These are phyloP conservation scores for Tetragonula clypearis DNA, from an alignment of 1,140 invertebrate species.

Conservation along the genomic window DNA sequence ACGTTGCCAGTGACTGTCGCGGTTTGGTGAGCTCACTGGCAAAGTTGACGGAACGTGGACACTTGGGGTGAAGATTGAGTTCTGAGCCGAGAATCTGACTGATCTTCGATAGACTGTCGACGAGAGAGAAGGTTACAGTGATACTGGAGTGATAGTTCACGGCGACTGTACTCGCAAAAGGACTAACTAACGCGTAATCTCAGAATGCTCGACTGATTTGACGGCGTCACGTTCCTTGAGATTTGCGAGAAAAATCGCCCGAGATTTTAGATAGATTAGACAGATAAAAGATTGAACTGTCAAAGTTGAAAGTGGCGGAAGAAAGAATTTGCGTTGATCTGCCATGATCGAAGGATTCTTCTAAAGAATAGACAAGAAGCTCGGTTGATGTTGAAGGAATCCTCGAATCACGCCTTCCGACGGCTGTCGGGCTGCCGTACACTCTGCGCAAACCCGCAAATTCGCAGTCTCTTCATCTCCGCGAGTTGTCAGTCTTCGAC, in stretches of 20 bases:
- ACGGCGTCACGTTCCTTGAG: neutral
- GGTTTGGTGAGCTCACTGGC: neutral
- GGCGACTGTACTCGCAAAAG: neutral
- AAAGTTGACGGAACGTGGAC: neutral
- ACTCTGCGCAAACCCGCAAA: too few relatives aligned
- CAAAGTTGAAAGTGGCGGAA: neutral
- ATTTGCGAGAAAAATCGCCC: neutral
- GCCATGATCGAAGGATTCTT: neutral
- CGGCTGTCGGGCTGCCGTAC: slow-evolving; percentile 1
- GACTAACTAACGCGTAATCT: neutral
- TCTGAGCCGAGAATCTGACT: neutral
- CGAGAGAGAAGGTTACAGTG: neutral
- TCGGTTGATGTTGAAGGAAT: neutral
- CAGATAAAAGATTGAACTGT: neutral
- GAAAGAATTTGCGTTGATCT: neutral
- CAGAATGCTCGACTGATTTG: neutral
- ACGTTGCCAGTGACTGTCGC: neutral
- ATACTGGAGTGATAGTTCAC: neutral
- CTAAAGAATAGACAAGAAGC: neutral
- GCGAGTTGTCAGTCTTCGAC: neutral
- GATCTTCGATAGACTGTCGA: neutral
- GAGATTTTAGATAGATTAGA: too few relatives aligned
- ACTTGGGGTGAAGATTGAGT: too few relatives aligned
- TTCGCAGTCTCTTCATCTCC: neutral
- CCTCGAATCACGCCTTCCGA: slow-evolving; percentile 3